phyloP scores from a whole-genome alignment of 2,797 vertebrate genomes.

The Pangasius macronema region DNA sequence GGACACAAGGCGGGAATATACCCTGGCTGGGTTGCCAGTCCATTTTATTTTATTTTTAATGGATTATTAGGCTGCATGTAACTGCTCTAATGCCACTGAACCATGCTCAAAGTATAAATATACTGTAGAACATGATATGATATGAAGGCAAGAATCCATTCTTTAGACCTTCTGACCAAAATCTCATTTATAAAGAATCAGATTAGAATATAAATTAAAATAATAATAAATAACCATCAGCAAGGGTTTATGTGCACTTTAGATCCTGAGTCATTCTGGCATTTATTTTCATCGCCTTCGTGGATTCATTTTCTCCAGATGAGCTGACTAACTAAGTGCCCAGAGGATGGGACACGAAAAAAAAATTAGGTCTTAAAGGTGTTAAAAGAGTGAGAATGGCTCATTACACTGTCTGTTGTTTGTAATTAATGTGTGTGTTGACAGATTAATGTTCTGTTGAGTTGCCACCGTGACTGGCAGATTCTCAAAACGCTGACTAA shows the following conservation, averaged over 20 bases:
- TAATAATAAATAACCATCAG: not conserved
- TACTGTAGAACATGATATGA: not conserved
- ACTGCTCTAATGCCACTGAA: not conserved
- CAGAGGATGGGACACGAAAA: not conserved
- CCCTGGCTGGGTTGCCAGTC: not conserved
- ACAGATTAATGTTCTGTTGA: constrained; percentile 37
- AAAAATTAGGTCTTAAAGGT: constrained; percentile 17
- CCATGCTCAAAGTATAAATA: not conserved
- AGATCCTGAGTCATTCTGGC: constrained; percentile 9
- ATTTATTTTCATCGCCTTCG: not conserved
- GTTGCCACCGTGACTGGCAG: constrained; percentile 43
- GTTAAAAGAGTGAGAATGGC: constrained; percentile 6
- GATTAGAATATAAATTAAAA: not conserved
- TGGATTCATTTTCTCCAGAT: constrained; percentile 12
- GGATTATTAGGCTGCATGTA: not conserved
- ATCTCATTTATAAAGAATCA: not conserved
- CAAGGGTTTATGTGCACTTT: not conserved
- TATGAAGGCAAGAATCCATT: not conserved
- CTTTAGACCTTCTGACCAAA: not conserved
- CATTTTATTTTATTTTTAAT: not conserved
- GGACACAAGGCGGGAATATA: not conserved
- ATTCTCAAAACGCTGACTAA: constrained; percentile 46
- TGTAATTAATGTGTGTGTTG: constrained; percentile 44
- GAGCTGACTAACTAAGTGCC: not conserved
- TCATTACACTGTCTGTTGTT: constrained; percentile 31